Base-by-base conservation (phyloP, 92 coral and sea anemone species). In the Parazoanthus atlanticus region DNA sequence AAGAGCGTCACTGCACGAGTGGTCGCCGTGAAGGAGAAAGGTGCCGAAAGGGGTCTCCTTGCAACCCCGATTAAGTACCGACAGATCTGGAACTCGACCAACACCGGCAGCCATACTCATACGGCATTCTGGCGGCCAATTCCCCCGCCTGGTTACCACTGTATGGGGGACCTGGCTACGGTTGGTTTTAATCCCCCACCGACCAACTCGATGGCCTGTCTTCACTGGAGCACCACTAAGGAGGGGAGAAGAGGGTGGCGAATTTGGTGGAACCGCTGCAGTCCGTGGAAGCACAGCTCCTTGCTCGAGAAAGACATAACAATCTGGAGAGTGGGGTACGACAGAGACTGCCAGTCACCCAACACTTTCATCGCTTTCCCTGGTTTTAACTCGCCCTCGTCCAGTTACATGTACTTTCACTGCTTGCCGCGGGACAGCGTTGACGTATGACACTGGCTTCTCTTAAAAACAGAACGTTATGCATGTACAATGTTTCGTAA, bases 101-200 rank as follows among this genome's bases (percentile, higher is more conserved):
- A 89, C 38, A 78, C 78, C 30, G 79, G 76, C 65, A 87, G 65
- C 47, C 79, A 74, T 19, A 74, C 76, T 0, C 77, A 66, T 23
- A 36, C 61, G 23, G 92, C 93, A 31, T 81, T 91, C 41, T 95
- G 96, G 96, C 79, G 94, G 71, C 98, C 98, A 0, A 94, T 95
- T 73, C 91, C 98, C 7, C 88, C 93, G 76, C 96, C 98, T 11
- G 98, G 98, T 33, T 95, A 86, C 82, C 85, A 89, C 89, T 95
- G 98, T 86, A 85, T 93, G 79, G 98, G 98, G 56, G 96, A 95
- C 84, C 86, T 95, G 61, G 89, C 91, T 11, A 91, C 96, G 3
- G 82, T 93, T 30, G 91, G 89, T 71, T 80, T 34, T 23, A 79
- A 82, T 21, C 84, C 88, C 11, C 86, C 86, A 38, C 86, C 86